Conservation (phyloP, 2,113 vertebrate species). For the Oostethus manadensis region DNA sequence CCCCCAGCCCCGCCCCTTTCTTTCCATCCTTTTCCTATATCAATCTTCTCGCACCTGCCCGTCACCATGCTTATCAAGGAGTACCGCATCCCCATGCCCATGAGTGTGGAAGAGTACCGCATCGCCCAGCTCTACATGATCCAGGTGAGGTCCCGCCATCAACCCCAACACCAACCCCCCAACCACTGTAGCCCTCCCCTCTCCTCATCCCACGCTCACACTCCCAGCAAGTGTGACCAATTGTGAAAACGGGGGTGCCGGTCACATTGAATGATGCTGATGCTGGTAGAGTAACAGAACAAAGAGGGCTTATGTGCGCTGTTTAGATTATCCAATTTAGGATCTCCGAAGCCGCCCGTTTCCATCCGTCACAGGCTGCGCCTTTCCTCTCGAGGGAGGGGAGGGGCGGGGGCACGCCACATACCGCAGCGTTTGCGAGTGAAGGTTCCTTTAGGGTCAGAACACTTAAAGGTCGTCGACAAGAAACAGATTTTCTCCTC, state of each 20-base stretch:
- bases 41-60: slow-evolving; percentile 49
- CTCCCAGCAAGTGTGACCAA: slow-evolving; percentile 3
- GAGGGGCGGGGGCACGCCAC: background rate
- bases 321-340: slow-evolving; percentile 50
- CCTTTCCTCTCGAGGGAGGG: slow-evolving; percentile 18
- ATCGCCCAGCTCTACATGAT: slow-evolving; percentile 99
- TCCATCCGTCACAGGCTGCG: slow-evolving; percentile 18
- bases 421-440: too few relatives aligned
- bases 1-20: slow-evolving; percentile 28
- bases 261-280: slow-evolving; percentile 25
- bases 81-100: slow-evolving; percentile 92
- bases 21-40: slow-evolving; percentile 18
- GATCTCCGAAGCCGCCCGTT: slow-evolving; percentile 24
- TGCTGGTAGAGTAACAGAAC: slow-evolving; percentile 31
- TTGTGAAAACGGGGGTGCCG: slow-evolving; percentile 33
- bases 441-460: slow-evolving; percentile 3
- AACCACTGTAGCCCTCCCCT: too few relatives aligned
- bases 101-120: slow-evolving; percentile 97
- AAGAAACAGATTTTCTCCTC: slow-evolving; percentile 19
- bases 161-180: too few relatives aligned
- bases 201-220: too few relatives aligned
- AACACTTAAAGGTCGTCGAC: too few relatives aligned
- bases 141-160: slow-evolving; percentile 74
- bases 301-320: slow-evolving; percentile 49
- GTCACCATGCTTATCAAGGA: slow-evolving; percentile 97